These are phyloP conservation scores for Tinea pellionella DNA, from an alignment of 2,888 invertebrate species.

Conservation along the genomic window DNA sequence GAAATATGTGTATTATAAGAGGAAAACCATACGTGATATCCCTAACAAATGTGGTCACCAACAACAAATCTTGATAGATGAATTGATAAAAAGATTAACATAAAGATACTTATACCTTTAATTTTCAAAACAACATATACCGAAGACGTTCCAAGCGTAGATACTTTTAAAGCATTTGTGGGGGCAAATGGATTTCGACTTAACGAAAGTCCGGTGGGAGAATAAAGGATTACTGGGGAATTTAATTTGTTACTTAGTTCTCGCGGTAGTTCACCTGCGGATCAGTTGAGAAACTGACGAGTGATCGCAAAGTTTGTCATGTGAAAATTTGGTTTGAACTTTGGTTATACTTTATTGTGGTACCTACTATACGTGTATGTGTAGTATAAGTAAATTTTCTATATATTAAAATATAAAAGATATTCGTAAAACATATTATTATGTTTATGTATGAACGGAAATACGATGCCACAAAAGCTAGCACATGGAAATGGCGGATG, in stretches of 20 bases:
- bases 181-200: constrained; percentile 15
- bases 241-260: constrained; percentile 35
- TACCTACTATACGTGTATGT: neutral
- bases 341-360: neutral
- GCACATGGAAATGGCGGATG: constrained; percentile 6
- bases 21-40: neutral
- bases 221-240: constrained; percentile 33
- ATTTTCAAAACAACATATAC: neutral
- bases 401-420: neutral
- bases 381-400: too few species aligned
- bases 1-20: neutral
- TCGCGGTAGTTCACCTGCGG: constrained; percentile 31
- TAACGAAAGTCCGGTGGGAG: constrained; percentile 20
- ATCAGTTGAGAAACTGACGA: constrained; percentile 10
- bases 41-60: neutral
- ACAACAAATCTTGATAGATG: too few species aligned
- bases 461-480: neutral
- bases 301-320: constrained; percentile 10
- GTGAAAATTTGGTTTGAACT: constrained; percentile 7
- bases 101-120: neutral
- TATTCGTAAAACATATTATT: neutral
- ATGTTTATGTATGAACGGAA: neutral
- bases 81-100: too few species aligned
- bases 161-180: constrained; percentile 1
- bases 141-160: neutral